Conservation (phyloP, 2,113 vertebrate species). For the Tachysurus vachellii region DNA sequence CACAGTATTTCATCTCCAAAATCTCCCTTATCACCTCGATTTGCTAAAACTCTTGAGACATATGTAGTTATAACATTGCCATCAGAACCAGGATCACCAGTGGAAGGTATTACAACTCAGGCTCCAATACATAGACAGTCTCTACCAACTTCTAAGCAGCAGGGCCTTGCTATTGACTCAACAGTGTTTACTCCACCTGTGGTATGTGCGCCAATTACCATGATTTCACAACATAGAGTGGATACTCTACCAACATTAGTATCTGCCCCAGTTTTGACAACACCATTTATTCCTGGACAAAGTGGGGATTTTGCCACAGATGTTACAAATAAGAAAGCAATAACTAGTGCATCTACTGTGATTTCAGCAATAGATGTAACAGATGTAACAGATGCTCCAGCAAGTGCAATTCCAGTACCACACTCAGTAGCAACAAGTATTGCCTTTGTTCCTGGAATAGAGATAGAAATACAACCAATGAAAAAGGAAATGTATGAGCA, state of each 20-base stretch:
- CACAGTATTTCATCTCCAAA: constrained; percentile 82
- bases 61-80: constrained; percentile 97
- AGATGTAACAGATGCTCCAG: constrained; percentile 38
- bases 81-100: constrained; percentile 92
- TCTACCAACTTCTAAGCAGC: constrained; percentile 66
- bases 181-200: constrained; percentile 24
- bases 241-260: constrained; percentile 48
- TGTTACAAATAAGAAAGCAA: neutral
- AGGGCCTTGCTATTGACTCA: constrained; percentile 34
- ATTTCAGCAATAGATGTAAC: constrained; percentile 34
- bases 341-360: neutral
- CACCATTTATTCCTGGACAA: constrained; percentile 35
- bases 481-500: neutral
- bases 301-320: neutral
- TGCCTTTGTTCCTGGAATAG: neutral
- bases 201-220: constrained; percentile 31
- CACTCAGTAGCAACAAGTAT: neutral
- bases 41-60: constrained; percentile 87
- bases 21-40: constrained; percentile 88
- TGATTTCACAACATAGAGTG: constrained; percentile 44
- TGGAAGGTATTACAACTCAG: constrained; percentile 81
- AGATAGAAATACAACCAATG: neutral
- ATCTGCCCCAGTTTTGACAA: constrained; percentile 42
- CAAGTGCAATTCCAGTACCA: neutral
- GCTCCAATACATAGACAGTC: constrained; percentile 57